Conservation (phyloP, 2,888 invertebrate species). For the Drosophila subquinaria region DNA sequence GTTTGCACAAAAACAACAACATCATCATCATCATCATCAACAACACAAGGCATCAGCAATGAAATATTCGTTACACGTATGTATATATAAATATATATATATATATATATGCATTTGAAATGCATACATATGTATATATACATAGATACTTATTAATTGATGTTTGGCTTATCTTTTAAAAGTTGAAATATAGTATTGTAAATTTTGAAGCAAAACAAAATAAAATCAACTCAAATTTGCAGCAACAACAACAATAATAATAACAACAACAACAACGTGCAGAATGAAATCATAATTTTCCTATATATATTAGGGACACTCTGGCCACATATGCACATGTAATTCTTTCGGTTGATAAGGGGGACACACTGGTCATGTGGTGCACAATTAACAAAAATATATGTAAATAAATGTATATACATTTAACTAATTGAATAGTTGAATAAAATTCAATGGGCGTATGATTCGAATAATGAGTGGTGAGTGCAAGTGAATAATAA, state of each 20-base stretch:
- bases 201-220: conserved; percentile 25
- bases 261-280: conserved; percentile 78
- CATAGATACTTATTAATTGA: conserved; percentile 12
- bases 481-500: conserved; percentile 23
- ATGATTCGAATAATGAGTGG: conserved; percentile 15
- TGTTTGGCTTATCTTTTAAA: conserved; percentile 6
- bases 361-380: not conserved
- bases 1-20: conserved; percentile 77
- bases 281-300: conserved; percentile 41
- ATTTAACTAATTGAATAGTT: conserved; percentile 6
- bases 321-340: conserved; percentile 12
- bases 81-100: conserved; percentile 15
- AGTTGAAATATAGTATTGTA: conserved; percentile 21
- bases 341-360: not conserved
- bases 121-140: conserved; percentile 13
- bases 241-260: conserved; percentile 62
- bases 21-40: conserved; percentile 71
- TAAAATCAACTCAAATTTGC: conserved; percentile 25
- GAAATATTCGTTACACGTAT: conserved; percentile 36
- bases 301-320: conserved; percentile 18
- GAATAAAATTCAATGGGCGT: conserved; percentile 48
- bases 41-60: conserved; percentile 80
- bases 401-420: conserved; percentile 3
- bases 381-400: conserved; percentile 14
- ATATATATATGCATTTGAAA: conserved; percentile 13